These are phyloP conservation scores for Spodoptera picta DNA, from an alignment of 2,888 invertebrate genomes.

Conservation along the genomic window DNA sequence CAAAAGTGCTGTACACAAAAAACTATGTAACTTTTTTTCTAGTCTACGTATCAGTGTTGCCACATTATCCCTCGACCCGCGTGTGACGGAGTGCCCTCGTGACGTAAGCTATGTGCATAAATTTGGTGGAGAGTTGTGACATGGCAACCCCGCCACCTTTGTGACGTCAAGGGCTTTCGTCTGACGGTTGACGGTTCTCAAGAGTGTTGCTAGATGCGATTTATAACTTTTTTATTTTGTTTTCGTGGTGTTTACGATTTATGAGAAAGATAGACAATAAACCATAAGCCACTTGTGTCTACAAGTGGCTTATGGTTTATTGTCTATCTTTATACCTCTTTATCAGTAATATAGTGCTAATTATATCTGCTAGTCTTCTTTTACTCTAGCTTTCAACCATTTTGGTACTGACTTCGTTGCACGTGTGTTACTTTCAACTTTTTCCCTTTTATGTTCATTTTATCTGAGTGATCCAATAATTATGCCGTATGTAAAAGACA, in stretches of 20 bases:
- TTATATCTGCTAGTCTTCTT: no score
- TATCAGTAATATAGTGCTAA: no score
- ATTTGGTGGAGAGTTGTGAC: slow-evolving; percentile 76
- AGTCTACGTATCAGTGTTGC: slow-evolving; percentile 55
- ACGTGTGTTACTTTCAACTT: no score
- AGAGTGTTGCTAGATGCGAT: slow-evolving; percentile 55
- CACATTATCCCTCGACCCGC: slow-evolving; percentile 63
- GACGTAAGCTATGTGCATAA: slow-evolving; percentile 84
- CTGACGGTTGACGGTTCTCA: slow-evolving; percentile 49
- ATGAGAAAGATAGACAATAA: no score
- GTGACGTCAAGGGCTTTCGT: slow-evolving; percentile 65
- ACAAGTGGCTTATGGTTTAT: background rate
- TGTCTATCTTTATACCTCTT: no score
- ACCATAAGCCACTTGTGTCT: no score
- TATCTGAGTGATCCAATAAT: no score
- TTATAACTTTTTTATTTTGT: slow-evolving; percentile 53
- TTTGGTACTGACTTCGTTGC: no score
- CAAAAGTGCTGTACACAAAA: background rate
- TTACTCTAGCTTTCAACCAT: no score
- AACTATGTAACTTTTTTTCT: slow-evolving; percentile 41
- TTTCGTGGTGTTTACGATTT: slow-evolving; percentile 37
- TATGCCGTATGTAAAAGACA: no score
- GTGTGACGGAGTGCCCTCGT: slow-evolving; percentile 73
- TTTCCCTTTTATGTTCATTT: no score
- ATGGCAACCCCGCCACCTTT: slow-evolving; percentile 69